Percentiles rank a stretch among this genome's conserved stretches.
These are phyloP conservation scores for Molossus molossus DNA, from an alignment of 2,797 vertebrate species.

Conservation along the genomic window DNA sequence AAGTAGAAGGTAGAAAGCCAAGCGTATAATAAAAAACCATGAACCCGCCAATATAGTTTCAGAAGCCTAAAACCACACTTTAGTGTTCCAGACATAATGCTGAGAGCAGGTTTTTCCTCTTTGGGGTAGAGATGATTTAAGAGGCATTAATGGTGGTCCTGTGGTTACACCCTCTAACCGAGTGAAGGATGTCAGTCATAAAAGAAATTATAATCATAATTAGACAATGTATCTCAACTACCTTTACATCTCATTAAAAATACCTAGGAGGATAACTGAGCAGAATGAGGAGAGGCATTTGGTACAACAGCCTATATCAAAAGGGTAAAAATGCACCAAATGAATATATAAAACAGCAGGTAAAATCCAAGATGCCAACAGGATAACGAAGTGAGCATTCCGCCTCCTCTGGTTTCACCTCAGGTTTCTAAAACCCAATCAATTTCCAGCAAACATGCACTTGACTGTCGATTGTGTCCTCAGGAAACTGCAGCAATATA, in stretches of 20 bases:
- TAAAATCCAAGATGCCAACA: slow-evolving; percentile 72
- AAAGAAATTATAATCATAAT: slow-evolving; percentile 36
- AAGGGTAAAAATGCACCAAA: slow-evolving; percentile 58
- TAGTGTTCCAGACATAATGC: not conserved
- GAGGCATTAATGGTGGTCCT: slow-evolving; percentile 37
- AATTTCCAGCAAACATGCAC: not conserved
- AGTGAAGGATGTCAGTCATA: slow-evolving; percentile 62
- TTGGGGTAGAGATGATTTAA: slow-evolving; percentile 67
- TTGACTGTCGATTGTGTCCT: not conserved
- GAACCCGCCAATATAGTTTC: slow-evolving; percentile 65
- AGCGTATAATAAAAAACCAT: slow-evolving; percentile 70
- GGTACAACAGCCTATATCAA: slow-evolving; percentile 22
- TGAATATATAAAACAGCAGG: slow-evolving; percentile 72
- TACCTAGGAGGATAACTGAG: slow-evolving; percentile 57
- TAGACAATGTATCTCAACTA: slow-evolving; percentile 30
- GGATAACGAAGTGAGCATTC: slow-evolving; percentile 53
- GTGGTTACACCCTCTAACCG: not conserved
- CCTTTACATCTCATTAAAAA: slow-evolving; percentile 59
- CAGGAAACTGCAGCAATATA: not conserved
- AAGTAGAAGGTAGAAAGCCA: slow-evolving; percentile 68
- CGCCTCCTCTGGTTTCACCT: slow-evolving; percentile 61
- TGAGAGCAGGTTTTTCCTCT: slow-evolving; percentile 19
- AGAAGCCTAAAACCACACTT: slow-evolving; percentile 70
- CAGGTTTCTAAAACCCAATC: slow-evolving; percentile 29
- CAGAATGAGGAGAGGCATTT: slow-evolving; percentile 40